phyloP scores from a whole-genome alignment of 2,113 vertebrate genomes.

The Dipodomys stephensi region DNA sequence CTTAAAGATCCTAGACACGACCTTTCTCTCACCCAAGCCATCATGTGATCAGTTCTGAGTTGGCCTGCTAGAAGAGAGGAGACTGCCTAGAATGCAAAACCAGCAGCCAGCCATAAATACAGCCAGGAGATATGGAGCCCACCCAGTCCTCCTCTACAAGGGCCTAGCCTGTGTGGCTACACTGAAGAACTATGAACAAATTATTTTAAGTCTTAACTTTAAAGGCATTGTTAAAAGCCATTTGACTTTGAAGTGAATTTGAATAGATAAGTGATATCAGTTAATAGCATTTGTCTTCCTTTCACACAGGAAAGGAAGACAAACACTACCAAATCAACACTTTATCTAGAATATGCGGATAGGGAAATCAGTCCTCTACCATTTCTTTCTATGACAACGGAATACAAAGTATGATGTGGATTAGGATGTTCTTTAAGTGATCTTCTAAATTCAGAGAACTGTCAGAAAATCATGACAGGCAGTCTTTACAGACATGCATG shows the following conservation, averaged over 20 bases:
- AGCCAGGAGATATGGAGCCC: not conserved
- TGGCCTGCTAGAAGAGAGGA: not conserved
- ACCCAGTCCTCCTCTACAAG: not conserved
- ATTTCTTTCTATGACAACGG: not conserved
- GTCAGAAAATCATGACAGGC: not conserved
- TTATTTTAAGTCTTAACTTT: not conserved
- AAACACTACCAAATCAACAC: not conserved
- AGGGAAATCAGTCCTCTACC: not conserved
- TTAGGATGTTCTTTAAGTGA: not conserved
- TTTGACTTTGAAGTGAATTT: not conserved
- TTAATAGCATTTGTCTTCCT: not conserved
- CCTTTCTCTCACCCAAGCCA: not conserved
- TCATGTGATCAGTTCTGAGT: not conserved
- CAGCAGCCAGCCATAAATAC: not conserved
- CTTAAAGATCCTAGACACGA: not conserved
- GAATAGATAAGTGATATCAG: not conserved
- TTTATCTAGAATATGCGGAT: no score
- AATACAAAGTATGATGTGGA: not conserved
- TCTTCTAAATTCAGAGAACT: not conserved
- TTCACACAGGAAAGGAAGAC: not conserved
- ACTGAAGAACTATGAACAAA: not conserved
- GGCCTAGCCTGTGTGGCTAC: not conserved
- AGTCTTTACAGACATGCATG: not conserved
- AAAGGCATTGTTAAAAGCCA: not conserved
- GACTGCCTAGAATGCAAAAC: not conserved